phyloP scores from a whole-genome alignment of 2,888 invertebrate genomes.

The Sinotaia quadrata region DNA sequence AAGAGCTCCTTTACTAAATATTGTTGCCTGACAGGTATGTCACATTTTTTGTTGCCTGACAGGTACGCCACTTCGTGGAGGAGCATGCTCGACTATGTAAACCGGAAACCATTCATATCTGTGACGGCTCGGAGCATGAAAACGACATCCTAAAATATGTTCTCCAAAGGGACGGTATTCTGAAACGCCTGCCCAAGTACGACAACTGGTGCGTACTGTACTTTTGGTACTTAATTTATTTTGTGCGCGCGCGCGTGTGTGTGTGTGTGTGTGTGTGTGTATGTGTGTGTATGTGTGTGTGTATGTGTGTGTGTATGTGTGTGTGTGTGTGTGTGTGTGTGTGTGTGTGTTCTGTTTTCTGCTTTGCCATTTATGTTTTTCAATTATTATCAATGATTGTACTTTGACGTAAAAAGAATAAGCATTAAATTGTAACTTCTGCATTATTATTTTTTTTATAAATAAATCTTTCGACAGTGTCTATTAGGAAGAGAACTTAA shows the following conservation, averaged over 20 bases:
- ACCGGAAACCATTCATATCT: conserved; percentile 90
- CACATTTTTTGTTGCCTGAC: not conserved
- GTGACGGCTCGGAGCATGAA: conserved; percentile 91
- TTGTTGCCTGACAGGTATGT: too few species aligned
- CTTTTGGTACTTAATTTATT: not conserved
- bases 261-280: not conserved
- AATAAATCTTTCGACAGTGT: too few species aligned
- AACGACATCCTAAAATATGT: conserved; percentile 83
- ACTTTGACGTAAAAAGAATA: too few species aligned
- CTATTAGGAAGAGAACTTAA: too few species aligned
- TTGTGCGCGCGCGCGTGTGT: not conserved
- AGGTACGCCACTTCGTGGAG: conserved; percentile 69
- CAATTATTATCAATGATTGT: too few species aligned
- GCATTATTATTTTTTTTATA: too few species aligned
- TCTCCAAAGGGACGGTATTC: conserved; percentile 82
- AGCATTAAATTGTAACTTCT: too few species aligned
- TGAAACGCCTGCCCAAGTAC: conserved; percentile 88
- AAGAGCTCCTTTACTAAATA: too few species aligned
- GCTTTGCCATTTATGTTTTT: conserved; percentile 7
- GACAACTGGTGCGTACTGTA: conserved; percentile 84
- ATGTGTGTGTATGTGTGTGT: not conserved
- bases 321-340: not conserved
- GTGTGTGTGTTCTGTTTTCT: conserved; percentile 12
- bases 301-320: not conserved
- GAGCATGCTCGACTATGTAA: conserved; percentile 85